Base-by-base conservation (phyloP, 2,888 invertebrate species). In the Melieria crassipennis region DNA sequence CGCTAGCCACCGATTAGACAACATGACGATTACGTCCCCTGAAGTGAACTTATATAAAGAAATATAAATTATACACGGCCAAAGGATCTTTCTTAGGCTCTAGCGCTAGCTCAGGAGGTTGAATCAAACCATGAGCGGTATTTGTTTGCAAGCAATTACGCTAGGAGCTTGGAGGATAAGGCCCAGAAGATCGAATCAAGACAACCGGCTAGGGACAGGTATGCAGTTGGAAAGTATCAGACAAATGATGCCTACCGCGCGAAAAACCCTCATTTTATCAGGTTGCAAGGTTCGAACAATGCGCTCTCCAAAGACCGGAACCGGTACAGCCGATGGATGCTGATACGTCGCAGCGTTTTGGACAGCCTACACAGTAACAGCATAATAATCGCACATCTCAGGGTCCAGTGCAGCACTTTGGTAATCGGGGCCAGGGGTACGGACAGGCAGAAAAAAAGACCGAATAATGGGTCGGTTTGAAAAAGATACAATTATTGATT, bases 111-210 rank as follows among this genome's bases (percentile, higher is more conserved):
- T 72, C 7, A 72, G 71, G 67, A 70, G 60, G 61, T 68, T 42
- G 65, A 70, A 52, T 48, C 67, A 13, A 67, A 58, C 16, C 69
- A 74, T 43, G 70, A 70, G 68, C 67, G 70, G 9, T 70, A 74
- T 55, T 50, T 65, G 11, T 72, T 70, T 69, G 72, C 69, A 13
- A 65, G 60, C 10, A 73, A 71, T 47, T 74, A 62, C 46, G 61
- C 74, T 47, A 70, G 58, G 56, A 63, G 47, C 64, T 30, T 63
- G 11, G 67, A 74, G 63, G 65, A 73, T 13, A 73, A 63, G 56
- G 65, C 62, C 30, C 61, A 61, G 42, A 68, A 47, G 42, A 13
- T 16, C 13, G 45, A 61, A 42, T 43, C 16, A 9, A 61, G 45
- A 4, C 43, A 61, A 5, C 42, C 16, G 9, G 11, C 13, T 3